phyloP scores from a whole-genome alignment of 2,888 invertebrate genomes.

The Lasius fuliginosus region DNA sequence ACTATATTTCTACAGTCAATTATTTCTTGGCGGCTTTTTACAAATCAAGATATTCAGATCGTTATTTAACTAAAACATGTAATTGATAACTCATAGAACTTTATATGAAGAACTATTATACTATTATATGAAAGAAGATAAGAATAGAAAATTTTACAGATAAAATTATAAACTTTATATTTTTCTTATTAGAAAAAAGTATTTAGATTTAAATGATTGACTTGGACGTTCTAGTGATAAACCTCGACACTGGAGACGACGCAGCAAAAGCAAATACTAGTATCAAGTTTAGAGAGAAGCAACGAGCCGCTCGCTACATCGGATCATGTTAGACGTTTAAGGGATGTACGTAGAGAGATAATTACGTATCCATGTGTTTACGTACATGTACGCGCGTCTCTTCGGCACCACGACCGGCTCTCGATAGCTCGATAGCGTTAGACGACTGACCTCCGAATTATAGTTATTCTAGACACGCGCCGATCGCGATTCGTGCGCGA shows the following conservation, averaged over 20 bases:
- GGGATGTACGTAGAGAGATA: conserved; percentile 58
- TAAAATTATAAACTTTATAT: conserved; percentile 8
- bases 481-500: conserved; percentile 68
- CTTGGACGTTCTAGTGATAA: conserved; percentile 20
- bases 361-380: conserved; percentile 53
- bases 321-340: conserved; percentile 62
- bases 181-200: not conserved
- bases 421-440: conserved; percentile 84
- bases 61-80: not conserved
- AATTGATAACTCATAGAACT: not conserved
- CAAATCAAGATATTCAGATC: not conserved
- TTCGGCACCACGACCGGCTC: conserved; percentile 81
- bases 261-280: not conserved
- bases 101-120: not conserved
- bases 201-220: not conserved
- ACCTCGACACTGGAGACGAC: conserved; percentile 9
- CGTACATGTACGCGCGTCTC: conserved; percentile 60
- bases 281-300: not conserved
- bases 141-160: conserved; percentile 26
- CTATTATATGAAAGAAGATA: not conserved
- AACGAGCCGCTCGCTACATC: conserved; percentile 7
- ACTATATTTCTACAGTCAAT: not conserved
- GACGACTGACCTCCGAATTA: conserved; percentile 84
- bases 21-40: conserved; percentile 7
- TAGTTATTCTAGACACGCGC: conserved; percentile 72